These are phyloP conservation scores for Netelia melanura DNA, from an alignment of 2,888 invertebrate species.

Conservation along the genomic window DNA sequence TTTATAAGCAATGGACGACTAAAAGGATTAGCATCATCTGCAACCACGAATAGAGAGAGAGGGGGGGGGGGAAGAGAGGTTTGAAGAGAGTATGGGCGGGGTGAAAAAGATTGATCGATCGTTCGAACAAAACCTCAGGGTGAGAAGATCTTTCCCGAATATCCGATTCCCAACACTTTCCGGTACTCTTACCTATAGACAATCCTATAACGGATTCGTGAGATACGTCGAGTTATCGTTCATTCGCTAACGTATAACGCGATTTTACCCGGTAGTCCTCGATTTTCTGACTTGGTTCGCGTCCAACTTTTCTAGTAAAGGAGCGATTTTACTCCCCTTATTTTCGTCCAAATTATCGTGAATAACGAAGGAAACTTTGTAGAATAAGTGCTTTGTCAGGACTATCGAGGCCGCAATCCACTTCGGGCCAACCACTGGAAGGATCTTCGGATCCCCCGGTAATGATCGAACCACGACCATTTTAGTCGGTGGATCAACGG, in stretches of 20 bases:
- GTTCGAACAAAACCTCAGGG: slow-evolving; percentile 18
- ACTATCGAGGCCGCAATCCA: slow-evolving; percentile 18
- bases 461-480: neutral
- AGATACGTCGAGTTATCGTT: neutral
- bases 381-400: slow-evolving; percentile 25
- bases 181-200: neutral
- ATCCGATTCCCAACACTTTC: neutral
- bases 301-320: slow-evolving; percentile 67
- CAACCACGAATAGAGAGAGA: slow-evolving; percentile 18
- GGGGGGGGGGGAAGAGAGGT: neutral
- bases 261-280: slow-evolving; percentile 9
- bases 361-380: slow-evolving; percentile 37
- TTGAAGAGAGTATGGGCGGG: neutral
- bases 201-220: neutral
- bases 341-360: slow-evolving; percentile 38
- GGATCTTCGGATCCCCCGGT: slow-evolving; percentile 1
- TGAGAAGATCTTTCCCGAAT: slow-evolving; percentile 13
- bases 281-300: slow-evolving; percentile 53
- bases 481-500: neutral
- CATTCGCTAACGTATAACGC: slow-evolving; percentile 12
- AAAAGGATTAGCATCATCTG: slow-evolving; percentile 58
- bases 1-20: slow-evolving; percentile 56
- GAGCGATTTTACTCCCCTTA: slow-evolving; percentile 19
- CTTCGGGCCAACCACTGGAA: neutral
- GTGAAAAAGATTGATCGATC: slow-evolving; percentile 4